Conservation (phyloP, 1,140 invertebrate species). For the Parasteatoda tepidariorum region DNA sequence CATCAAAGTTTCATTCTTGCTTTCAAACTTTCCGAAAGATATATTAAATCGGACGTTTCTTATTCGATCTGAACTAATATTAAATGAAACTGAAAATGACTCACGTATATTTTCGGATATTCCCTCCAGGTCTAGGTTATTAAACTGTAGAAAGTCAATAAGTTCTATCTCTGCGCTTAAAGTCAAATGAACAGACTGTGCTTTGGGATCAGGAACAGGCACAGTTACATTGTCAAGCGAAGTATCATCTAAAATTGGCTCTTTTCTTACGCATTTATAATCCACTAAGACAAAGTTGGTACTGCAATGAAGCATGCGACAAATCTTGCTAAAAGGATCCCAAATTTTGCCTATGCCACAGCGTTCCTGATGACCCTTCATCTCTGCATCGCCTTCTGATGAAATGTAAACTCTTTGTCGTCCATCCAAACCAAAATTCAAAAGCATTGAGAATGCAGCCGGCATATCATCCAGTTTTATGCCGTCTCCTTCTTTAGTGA, state of each 20-base stretch:
- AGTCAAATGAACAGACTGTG: slow-evolving; percentile 24
- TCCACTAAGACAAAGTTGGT: slow-evolving; percentile 52
- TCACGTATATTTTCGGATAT: slow-evolving; percentile 18
- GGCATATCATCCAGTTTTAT: slow-evolving; percentile 53
- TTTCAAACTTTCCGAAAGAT: not conserved
- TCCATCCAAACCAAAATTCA: slow-evolving; percentile 61
- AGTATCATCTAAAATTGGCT: not conserved
- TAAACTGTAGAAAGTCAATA: slow-evolving; percentile 22
- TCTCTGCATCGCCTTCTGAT: slow-evolving; percentile 31
- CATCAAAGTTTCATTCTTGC: not conserved
- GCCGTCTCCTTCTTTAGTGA: slow-evolving; percentile 16
- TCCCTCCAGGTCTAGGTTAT: not conserved
- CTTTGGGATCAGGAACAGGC: not conserved
- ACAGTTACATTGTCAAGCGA: not conserved
- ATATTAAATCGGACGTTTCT: slow-evolving; percentile 43
- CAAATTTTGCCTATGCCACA: slow-evolving; percentile 46
- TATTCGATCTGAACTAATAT: slow-evolving; percentile 45
- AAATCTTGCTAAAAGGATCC: slow-evolving; percentile 59
- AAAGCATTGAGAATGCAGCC: slow-evolving; percentile 60
- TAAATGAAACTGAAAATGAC: slow-evolving; percentile 33
- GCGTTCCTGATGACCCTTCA: slow-evolving; percentile 21
- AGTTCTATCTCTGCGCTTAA: slow-evolving; percentile 36
- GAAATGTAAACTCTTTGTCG: slow-evolving; percentile 52
- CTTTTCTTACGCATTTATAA: slow-evolving; percentile 55
- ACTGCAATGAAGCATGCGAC: slow-evolving; percentile 56